Conservation (phyloP, 2,113 vertebrate genomes). For the Meriones unguiculatus region DNA sequence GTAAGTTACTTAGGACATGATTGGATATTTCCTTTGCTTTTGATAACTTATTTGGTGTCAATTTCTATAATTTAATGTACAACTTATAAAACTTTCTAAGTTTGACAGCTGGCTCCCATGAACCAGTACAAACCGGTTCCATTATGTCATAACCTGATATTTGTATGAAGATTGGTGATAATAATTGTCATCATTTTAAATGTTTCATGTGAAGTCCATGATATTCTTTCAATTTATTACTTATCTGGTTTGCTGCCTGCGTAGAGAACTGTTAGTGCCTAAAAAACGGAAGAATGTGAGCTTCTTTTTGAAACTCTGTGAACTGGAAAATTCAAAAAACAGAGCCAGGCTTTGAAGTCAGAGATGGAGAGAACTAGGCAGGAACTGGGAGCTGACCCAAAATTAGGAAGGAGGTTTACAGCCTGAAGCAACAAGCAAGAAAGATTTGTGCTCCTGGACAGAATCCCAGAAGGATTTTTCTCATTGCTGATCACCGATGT, state of each 20-base stretch:
- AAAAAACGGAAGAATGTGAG: constrained; percentile 18
- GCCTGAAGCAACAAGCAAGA: constrained; percentile 73
- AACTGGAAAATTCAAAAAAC: constrained; percentile 61
- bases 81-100: constrained; percentile 1
- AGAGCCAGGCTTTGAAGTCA: constrained; percentile 69
- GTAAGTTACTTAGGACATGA: constrained; percentile 34
- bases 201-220: constrained; percentile 37
- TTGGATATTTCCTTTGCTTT: constrained; percentile 22
- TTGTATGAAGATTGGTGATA: constrained; percentile 35
- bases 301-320: constrained; percentile 54
- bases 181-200: constrained; percentile 31
- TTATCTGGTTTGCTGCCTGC: constrained; percentile 25
- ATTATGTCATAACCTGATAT: neutral
- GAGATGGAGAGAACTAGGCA: constrained; percentile 55
- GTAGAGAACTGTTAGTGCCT: constrained; percentile 29
- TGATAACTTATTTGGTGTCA: constrained; percentile 33
- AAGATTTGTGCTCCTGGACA: constrained; percentile 73
- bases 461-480: constrained; percentile 75
- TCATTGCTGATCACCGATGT: constrained; percentile 67
- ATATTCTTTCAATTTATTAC: constrained; percentile 48
- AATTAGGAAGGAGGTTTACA: constrained; percentile 66
- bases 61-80: neutral
- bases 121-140: neutral
- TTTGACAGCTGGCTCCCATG: neutral
- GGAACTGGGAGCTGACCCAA: constrained; percentile 68